Evolutionary conservation across 2,113 vertebrate genomes (phyloP).

Genomic region (Corythornis cristatus): DNA sequence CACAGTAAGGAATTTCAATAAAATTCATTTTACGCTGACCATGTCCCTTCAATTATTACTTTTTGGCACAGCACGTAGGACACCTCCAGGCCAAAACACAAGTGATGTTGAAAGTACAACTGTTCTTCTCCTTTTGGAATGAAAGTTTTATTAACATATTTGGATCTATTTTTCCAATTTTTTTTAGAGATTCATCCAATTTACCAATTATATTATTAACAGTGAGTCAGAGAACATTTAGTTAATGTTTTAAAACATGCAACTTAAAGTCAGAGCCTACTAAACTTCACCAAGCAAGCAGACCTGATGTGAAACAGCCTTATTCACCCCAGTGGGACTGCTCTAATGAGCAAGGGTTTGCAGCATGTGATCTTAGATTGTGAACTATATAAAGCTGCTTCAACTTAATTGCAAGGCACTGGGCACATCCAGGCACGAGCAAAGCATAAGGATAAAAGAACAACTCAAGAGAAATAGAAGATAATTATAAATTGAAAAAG

Average conservation of each 20-base stretch:
- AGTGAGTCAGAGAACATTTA: conserved; percentile 22
- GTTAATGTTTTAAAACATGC: neutral
- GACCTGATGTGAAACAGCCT: neutral
- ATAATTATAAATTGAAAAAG: conserved; percentile 52
- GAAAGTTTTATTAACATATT: conserved; percentile 23
- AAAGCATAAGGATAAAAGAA: conserved; percentile 16
- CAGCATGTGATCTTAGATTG: neutral
- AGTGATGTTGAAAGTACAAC: conserved; percentile 11
- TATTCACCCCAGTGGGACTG: neutral
- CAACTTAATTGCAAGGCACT: conserved; percentile 41
- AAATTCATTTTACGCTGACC: neutral
- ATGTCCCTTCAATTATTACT: conserved; percentile 17
- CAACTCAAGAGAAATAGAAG: neutral
- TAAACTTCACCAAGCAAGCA: neutral
- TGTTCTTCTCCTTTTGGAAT: conserved; percentile 3
- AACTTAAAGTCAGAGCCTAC: conserved; percentile 1
- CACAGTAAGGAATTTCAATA: conserved; percentile 24
- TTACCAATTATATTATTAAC: neutral
- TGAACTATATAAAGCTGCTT: neutral
- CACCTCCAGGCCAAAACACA: conserved; percentile 40
- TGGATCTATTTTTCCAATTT: neutral
- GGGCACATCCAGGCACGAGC: conserved; percentile 20
- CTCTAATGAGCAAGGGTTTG: conserved; percentile 29
- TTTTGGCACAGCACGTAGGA: neutral
- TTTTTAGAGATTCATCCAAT: neutral